Evolutionary conservation across 2,888 invertebrate genomes (phyloP).

Genomic region (Elysia crispata): DNA sequence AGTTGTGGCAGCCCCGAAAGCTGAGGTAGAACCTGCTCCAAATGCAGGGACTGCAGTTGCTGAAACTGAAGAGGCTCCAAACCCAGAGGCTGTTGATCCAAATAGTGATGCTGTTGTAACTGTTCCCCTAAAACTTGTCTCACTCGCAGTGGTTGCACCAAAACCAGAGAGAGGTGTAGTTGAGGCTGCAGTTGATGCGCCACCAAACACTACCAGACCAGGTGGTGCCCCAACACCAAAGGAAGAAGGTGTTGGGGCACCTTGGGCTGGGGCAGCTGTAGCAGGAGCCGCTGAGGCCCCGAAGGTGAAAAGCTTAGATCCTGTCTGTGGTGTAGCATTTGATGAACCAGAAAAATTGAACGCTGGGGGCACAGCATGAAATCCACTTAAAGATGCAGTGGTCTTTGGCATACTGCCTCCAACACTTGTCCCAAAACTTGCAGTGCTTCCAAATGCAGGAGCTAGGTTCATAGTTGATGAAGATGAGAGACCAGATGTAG

Average conservation of each 20-base stretch:
- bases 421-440: too few relatives aligned
- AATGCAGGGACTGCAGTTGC: slow-evolving; percentile 2
- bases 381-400: too few relatives aligned
- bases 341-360: too few relatives aligned
- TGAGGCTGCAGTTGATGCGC: not conserved
- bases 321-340: not conserved
- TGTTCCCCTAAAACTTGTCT: not conserved
- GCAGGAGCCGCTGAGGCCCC: slow-evolving; percentile 13
- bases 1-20: not conserved
- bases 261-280: not conserved
- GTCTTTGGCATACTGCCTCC: too few relatives aligned
- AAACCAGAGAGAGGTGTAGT: slow-evolving; percentile 25
- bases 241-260: slow-evolving; percentile 2
- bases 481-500: slow-evolving; percentile 18
- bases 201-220: not conserved
- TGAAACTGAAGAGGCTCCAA: not conserved
- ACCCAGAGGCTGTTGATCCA: not conserved
- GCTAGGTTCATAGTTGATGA: not conserved
- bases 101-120: not conserved
- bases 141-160: not conserved
- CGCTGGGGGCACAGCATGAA: too few relatives aligned
- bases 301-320: slow-evolving; percentile 22
- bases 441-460: too few relatives aligned
- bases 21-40: not conserved
- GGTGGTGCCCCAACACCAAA: slow-evolving; percentile 10